These are phyloP conservation scores for Otocyon megalotis DNA, from an alignment of 2,113 vertebrate genomes.

Conservation along the genomic window DNA sequence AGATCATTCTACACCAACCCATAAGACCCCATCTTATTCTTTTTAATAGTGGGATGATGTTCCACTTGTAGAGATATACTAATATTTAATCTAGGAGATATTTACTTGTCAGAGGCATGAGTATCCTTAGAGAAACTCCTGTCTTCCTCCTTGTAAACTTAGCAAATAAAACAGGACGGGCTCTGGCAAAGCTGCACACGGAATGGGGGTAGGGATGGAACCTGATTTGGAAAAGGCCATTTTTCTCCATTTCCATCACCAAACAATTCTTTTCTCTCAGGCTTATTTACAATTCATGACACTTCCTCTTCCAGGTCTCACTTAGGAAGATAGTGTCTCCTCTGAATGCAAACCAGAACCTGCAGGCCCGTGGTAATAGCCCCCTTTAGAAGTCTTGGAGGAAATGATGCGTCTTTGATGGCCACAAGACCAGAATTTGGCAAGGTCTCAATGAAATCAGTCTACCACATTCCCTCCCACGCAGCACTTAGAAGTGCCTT, in stretches of 20 bases:
- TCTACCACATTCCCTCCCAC: conserved; percentile 55
- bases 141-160: conserved; percentile 9
- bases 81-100: conserved; percentile 22
- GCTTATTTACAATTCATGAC: conserved; percentile 71
- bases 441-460: conserved; percentile 48
- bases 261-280: conserved; percentile 50
- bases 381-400: conserved; percentile 61
- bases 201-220: not conserved
- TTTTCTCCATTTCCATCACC: conserved; percentile 24
- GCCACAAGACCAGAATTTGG: conserved; percentile 58
- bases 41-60: not conserved
- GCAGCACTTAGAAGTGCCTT: conserved; percentile 46
- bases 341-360: conserved; percentile 73
- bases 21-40: not conserved
- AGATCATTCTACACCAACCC: not conserved
- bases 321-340: conserved; percentile 69
- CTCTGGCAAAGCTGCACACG: not conserved
- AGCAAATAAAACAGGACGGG: conserved; percentile 22
- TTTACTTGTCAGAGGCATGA: not conserved
- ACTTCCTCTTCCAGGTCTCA: conserved; percentile 68
- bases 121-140: conserved; percentile 12
- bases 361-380: conserved; percentile 46
- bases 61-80: not conserved
- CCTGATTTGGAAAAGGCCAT: not conserved
- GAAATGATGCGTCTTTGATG: conserved; percentile 73